Evolutionary conservation across 2,113 vertebrate genomes (phyloP).

Genomic region (Cephalopterus ornatus): DNA sequence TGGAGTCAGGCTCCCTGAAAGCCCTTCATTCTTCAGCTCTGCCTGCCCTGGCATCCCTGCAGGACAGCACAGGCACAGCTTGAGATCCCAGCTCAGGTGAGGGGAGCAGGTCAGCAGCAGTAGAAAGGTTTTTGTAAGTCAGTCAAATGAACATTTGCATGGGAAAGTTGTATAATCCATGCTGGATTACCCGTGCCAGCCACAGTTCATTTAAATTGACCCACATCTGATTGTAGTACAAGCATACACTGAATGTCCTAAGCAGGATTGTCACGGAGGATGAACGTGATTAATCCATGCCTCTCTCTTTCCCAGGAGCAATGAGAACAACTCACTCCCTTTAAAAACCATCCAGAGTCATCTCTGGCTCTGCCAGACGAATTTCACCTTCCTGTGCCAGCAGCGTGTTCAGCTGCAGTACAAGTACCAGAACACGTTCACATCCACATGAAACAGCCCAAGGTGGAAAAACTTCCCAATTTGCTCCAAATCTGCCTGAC

Average conservation of each 20-base stretch:
- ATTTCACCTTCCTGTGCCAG: slow-evolving; percentile 33
- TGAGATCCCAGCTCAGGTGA: not conserved
- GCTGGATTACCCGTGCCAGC: not conserved
- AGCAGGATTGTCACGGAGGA: not conserved
- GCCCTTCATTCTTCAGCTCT: not conserved
- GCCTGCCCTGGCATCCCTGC: not conserved
- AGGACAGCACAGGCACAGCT: not conserved
- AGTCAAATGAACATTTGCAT: not conserved
- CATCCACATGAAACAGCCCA: not conserved
- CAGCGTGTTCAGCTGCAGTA: not conserved
- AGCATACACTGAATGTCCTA: not conserved
- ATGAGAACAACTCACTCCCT: not conserved
- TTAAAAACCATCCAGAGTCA: not conserved
- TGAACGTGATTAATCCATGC: not conserved
- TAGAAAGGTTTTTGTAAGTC: not conserved
- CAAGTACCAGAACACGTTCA: not conserved
- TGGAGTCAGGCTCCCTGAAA: slow-evolving; percentile 19
- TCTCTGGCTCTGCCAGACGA: not conserved
- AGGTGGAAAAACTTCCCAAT: not conserved
- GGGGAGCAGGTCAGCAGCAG: not conserved
- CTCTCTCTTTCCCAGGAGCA: not conserved
- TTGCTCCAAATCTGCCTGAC: fast-evolving
- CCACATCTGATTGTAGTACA: not conserved
- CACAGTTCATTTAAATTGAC: not conserved
- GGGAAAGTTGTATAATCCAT: not conserved